Base-by-base conservation (phyloP, 1,140 invertebrate genomes). In the Drosophila tristis region DNA sequence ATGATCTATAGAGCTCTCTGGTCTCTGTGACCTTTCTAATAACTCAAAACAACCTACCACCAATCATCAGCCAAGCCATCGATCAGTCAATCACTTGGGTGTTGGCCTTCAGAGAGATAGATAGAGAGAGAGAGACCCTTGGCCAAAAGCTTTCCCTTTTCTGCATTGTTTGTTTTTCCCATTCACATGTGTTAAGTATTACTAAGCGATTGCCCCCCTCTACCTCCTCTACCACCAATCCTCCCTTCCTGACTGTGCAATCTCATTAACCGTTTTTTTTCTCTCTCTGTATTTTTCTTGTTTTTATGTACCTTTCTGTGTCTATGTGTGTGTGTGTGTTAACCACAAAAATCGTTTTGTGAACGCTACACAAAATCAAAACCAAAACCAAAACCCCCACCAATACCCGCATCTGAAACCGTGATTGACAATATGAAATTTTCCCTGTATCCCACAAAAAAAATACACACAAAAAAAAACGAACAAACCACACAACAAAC, bases 251-350 rank as follows among this genome's bases (percentile, higher is more conserved):
- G 45, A 64, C 66, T 45, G 62, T 65, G 66, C 49, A 64, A 86
- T 58, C 78, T 84, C 78, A 85, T 89, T 89, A 89, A 85, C 68
- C 58, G 81, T 79, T 74, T 74, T 59, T 72, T 25, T 25, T 48
- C 49, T 31, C 35, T 54, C 39, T 25, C 16, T 54, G 31, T 35
- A 39, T 35, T 74, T 44, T 39, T 54, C 57, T 78, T 56, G 64
- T 64, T 76, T 77, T 70, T 81, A 60, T 80, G 55, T 62, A 53
- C 29, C 53, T 71, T 61, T 71, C 42, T 75, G 25, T 76, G 29
- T 50, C 6, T 62, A 7, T 54, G 20, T 68, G 16, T 79, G 31
- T 67, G 7, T 60, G 20, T 66, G 23, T 80, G 45, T 68, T 55
- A 75, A 84, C 63, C 80, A 74, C 68, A 64, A 84, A 84, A 82